phyloP scores from a whole-genome alignment of 2,113 vertebrate species.

The Perognathus longimembris region DNA sequence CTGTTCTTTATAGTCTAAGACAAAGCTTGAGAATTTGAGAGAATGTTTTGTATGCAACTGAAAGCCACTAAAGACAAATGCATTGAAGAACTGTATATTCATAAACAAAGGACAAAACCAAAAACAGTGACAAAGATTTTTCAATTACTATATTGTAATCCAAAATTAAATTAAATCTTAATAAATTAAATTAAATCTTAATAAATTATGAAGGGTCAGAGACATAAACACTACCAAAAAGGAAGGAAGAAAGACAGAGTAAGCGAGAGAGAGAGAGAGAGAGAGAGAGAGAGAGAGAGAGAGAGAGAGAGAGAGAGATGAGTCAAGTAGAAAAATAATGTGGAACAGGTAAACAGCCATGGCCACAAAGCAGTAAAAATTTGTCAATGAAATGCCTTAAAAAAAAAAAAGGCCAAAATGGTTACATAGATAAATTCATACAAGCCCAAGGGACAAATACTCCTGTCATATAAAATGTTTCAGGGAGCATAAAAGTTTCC shows the following conservation, averaged over 20 bases:
- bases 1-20: background rate
- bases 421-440: slow-evolving; percentile 49
- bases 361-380: slow-evolving; percentile 53
- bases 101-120: background rate
- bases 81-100: background rate
- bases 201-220: slow-evolving; percentile 32
- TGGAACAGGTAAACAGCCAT: background rate
- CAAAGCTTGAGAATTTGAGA: background rate
- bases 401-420: slow-evolving; percentile 16
- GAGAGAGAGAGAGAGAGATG: no score
- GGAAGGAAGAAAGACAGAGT: background rate
- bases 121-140: background rate
- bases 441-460: slow-evolving; percentile 54
- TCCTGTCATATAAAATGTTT: slow-evolving; percentile 42
- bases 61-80: background rate
- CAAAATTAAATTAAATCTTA: background rate
- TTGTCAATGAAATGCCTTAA: slow-evolving; percentile 39
- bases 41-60: background rate
- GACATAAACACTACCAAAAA: background rate
- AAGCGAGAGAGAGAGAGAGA: no score
- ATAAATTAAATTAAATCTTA: slow-evolving; percentile 28
- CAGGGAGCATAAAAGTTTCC: slow-evolving; percentile 63
- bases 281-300: no score
- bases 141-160: background rate
- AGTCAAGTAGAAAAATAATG: slow-evolving; percentile 32